These are phyloP conservation scores for Argya squamiceps DNA, from an alignment of 2,797 vertebrate genomes.

Conservation along the genomic window DNA sequence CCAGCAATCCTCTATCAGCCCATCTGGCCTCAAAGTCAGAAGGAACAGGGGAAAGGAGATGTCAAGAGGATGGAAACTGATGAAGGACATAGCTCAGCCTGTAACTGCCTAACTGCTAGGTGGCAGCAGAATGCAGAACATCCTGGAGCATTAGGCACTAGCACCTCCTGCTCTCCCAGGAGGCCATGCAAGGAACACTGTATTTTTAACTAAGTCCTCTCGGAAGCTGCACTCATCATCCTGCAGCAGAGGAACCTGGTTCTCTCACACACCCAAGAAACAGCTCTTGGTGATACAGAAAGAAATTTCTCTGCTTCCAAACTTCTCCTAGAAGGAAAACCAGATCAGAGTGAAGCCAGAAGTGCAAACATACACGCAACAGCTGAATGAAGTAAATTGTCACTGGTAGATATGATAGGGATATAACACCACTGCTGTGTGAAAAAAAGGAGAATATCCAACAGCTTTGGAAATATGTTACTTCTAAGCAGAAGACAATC, in stretches of 20 bases:
- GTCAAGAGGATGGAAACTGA: not conserved
- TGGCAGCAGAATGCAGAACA: not conserved
- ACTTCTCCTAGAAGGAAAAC: not conserved
- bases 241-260: not conserved
- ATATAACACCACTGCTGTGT: not conserved
- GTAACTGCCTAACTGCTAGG: not conserved
- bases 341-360: not conserved
- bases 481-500: not conserved
- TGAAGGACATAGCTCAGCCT: not conserved
- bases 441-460: not conserved
- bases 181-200: not conserved
- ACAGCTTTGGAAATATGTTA: not conserved
- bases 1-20: not conserved
- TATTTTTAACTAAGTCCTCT: not conserved
- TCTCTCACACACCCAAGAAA: not conserved
- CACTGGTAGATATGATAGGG: fast-evolving
- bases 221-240: not conserved
- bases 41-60: not conserved
- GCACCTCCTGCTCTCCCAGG: not conserved
- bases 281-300: not conserved
- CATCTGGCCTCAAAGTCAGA: not conserved
- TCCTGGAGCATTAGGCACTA: not conserved
- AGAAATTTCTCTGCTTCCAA: not conserved
- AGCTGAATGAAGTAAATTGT: not conserved
- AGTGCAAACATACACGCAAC: not conserved